Conservation (phyloP, 2,113 vertebrate species). For the Stercorarius parasiticus region DNA sequence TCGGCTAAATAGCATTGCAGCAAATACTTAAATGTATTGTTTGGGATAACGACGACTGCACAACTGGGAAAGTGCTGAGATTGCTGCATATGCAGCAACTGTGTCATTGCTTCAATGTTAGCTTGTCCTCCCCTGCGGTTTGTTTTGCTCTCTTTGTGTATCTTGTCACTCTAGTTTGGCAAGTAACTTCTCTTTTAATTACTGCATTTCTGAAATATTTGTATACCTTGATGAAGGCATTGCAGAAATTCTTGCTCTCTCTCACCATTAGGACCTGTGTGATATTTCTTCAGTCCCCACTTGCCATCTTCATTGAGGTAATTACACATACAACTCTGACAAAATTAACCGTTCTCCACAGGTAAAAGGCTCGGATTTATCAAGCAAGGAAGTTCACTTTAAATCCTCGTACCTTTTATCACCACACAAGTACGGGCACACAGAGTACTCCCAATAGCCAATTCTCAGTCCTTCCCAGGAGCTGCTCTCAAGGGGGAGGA, state of each 20-base stretch:
- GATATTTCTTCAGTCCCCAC: not conserved
- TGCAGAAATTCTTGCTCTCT: not conserved
- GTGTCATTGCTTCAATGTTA: conserved; percentile 14
- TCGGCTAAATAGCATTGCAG: conserved; percentile 5
- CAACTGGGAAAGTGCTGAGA: not conserved
- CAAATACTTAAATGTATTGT: not conserved
- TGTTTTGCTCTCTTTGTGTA: not conserved
- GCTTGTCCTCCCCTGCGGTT: not conserved
- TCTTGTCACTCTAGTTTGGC: not conserved
- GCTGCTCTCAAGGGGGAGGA: not conserved
- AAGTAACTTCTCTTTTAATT: not conserved
- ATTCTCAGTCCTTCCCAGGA: not conserved
- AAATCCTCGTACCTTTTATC: not conserved
- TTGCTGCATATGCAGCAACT: not conserved
- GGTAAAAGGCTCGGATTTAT: not conserved
- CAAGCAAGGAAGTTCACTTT: not conserved
- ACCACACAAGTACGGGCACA: not conserved
- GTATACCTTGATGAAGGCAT: not conserved
- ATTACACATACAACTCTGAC: not conserved
- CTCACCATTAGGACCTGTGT: rapidly evolving
- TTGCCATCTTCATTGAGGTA: not conserved
- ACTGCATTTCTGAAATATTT: not conserved
- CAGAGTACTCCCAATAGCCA: not conserved
- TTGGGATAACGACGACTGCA: not conserved
- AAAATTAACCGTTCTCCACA: not conserved